A percentile compares a stretch with the other conserved stretches of the same genome.
Evolutionary conservation across 2,113 vertebrate genomes (phyloP).

Genomic region (Ciconia maguari): DNA sequence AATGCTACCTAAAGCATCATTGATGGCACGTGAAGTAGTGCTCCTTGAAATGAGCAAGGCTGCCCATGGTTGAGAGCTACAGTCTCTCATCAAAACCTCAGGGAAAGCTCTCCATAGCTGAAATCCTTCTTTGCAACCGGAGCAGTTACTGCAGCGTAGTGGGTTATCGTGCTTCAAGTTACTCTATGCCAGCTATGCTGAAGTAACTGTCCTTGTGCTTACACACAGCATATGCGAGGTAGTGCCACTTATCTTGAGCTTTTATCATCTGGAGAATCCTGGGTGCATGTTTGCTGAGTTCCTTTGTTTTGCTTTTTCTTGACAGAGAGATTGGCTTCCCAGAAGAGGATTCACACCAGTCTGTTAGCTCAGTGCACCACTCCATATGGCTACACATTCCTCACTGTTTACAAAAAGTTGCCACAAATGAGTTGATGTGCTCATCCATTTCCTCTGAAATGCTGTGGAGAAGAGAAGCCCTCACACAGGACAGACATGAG

Average conservation of each 20-base stretch:
- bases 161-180: background rate
- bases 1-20: background rate
- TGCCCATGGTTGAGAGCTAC: background rate
- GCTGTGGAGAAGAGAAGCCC: background rate
- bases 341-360: background rate
- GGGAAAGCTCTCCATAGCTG: background rate
- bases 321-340: background rate
- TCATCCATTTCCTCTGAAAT: background rate
- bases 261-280: background rate
- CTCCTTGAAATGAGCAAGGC: background rate
- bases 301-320: background rate
- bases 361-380: background rate
- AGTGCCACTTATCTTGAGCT: background rate
- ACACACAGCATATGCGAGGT: background rate
- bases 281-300: background rate
- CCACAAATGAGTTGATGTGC: background rate
- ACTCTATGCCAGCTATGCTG: background rate
- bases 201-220: background rate
- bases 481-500: rapidly evolving
- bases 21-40: background rate
- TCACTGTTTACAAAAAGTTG: background rate
- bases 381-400: background rate
- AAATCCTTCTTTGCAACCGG: background rate
- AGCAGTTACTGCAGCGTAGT: background rate
- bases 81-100: background rate